phyloP scores from a whole-genome alignment of 1,140 invertebrate genomes.

The Drosophila lacteicornis region DNA sequence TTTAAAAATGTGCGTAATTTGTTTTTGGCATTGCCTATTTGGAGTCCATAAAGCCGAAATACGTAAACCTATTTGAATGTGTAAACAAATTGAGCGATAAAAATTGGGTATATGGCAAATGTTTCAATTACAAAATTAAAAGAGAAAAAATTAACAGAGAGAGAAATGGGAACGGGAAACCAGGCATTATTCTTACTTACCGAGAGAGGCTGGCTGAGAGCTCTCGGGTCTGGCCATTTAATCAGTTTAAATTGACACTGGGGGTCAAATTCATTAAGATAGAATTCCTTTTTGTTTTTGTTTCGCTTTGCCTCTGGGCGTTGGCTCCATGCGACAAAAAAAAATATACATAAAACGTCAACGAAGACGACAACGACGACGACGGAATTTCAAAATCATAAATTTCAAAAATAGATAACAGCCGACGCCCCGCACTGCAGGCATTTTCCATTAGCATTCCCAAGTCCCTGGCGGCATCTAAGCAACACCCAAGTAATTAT shows the following conservation, averaged over 20 bases:
- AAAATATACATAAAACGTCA: slow-evolving; percentile 8
- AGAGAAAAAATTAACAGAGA: slow-evolving; percentile 1
- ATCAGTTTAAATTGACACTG: slow-evolving; percentile 83
- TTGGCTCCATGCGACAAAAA: slow-evolving; percentile 40
- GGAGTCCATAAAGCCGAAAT: slow-evolving; percentile 30
- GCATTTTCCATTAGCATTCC: slow-evolving; percentile 60
- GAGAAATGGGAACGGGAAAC: slow-evolving; percentile 13
- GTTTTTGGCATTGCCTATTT: slow-evolving; percentile 19
- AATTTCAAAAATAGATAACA: slow-evolving; percentile 65
- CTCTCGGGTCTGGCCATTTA: slow-evolving; percentile 66
- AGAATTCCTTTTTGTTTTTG: slow-evolving; percentile 80
- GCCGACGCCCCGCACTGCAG: slow-evolving; percentile 31
- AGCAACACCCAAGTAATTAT: slow-evolving; percentile 39
- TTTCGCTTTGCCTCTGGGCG: slow-evolving; percentile 49
- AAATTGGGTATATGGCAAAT: slow-evolving; percentile 53
- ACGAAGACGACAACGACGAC: slow-evolving; percentile 1
- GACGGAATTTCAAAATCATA: slow-evolving; percentile 59
- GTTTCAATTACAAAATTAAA: slow-evolving; percentile 61
- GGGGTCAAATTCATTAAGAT: slow-evolving; percentile 83
- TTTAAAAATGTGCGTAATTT: slow-evolving; percentile 52
- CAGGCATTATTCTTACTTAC: slow-evolving; percentile 4
- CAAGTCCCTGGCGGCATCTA: neutral
- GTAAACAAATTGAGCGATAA: slow-evolving; percentile 62
- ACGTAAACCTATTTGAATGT: slow-evolving; percentile 34
- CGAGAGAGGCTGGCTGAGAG: slow-evolving; percentile 10